Conservation (phyloP, 2,888 invertebrate genomes). For the Sarcophaga caerulescens region DNA sequence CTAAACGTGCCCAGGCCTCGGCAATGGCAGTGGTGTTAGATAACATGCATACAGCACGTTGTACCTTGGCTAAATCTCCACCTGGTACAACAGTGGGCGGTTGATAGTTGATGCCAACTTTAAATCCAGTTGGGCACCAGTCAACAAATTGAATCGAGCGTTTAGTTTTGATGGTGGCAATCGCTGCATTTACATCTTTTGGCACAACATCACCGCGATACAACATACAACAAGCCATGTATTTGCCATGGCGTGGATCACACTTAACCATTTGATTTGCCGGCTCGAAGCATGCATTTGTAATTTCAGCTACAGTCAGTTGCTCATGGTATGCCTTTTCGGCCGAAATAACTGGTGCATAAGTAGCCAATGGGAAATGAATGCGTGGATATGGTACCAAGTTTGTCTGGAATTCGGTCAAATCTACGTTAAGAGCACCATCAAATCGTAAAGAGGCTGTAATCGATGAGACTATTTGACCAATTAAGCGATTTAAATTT, state of each 20-base stretch:
- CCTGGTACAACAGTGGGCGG: conserved; percentile 95
- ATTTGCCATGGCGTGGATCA: conserved; percentile 94
- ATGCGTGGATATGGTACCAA: conserved; percentile 97
- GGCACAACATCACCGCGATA: conserved; percentile 96
- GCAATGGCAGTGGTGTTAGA: conserved; percentile 98
- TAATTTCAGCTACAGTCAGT: conserved; percentile 94
- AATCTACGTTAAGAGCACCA: conserved; percentile 95
- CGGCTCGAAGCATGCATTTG: conserved; percentile 97
- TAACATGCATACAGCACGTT: conserved; percentile 97
- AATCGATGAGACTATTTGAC: conserved; percentile 95
- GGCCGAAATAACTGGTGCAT: conserved; percentile 95
- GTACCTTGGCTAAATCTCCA: conserved; percentile 95
- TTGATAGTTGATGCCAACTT: conserved; percentile 94
- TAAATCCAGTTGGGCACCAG: conserved; percentile 92
- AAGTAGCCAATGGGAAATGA: conserved; percentile 95
- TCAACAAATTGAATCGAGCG: conserved; percentile 94
- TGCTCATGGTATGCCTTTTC: conserved; percentile 97
- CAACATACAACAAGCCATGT: conserved; percentile 97
- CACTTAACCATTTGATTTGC: conserved; percentile 97
- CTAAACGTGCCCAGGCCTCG: conserved; percentile 96
- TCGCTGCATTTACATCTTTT: conserved; percentile 95
- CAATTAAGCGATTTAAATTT: conserved; percentile 93
- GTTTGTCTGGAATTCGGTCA: conserved; percentile 97
- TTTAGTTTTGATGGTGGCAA: conserved; percentile 97
- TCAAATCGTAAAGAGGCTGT: conserved; percentile 96